Conservation (phyloP, 1,140 invertebrate species). For the Aleiodes sp. region DNA sequence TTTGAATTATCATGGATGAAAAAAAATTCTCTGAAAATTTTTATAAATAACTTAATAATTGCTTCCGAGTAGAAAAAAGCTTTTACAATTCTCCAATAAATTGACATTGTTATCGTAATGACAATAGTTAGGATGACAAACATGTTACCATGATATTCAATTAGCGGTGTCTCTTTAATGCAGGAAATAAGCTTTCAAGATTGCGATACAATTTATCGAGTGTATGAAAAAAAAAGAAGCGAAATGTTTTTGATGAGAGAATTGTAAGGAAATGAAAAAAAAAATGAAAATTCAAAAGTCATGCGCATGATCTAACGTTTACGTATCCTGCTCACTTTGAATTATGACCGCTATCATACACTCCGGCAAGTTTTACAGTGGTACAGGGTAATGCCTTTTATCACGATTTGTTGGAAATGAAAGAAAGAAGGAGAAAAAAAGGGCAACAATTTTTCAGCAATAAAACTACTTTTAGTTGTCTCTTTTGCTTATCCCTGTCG, state of each 20-base stretch:
- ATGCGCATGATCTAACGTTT: constrained; percentile 1
- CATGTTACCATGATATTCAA: constrained; percentile 7
- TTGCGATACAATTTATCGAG: neutral
- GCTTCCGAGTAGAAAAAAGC: no score
- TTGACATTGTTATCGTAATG: constrained; percentile 4
- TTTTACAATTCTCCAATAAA: no score
- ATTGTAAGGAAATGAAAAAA: neutral
- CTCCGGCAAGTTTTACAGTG: neutral
- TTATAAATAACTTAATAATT: no score
- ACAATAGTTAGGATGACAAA: neutral
- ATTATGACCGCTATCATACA: constrained; percentile 21
- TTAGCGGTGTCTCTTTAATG: constrained; percentile 15
- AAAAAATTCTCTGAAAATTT: no score
- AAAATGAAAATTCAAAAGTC: neutral
- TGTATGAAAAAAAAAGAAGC: no score
- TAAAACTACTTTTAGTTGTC: neutral
- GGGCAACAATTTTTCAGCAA: neutral
- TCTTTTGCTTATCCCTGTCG: neutral
- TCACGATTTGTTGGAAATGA: neutral
- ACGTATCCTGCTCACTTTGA: constrained; percentile 15
- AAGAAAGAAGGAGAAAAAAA: neutral
- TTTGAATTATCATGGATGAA: no score
- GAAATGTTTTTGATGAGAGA: no score
- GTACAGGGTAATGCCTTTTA: neutral
- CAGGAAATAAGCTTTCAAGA: neutral